Evolutionary conservation across 2,113 vertebrate genomes (phyloP).

Genomic region (Butorides virescens): DNA sequence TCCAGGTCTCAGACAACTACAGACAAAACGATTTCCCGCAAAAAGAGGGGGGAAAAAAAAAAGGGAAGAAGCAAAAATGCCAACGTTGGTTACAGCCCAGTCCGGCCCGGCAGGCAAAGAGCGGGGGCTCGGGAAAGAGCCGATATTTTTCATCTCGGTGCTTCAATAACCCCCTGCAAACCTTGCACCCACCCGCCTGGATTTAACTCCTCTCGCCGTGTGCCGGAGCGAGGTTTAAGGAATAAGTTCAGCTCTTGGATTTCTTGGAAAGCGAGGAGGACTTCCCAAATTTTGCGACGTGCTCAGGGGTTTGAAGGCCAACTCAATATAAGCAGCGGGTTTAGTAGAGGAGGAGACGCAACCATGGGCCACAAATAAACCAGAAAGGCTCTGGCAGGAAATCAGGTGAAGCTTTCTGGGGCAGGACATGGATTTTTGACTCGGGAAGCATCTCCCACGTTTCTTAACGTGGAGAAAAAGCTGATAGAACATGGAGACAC

Average conservation of each 20-base stretch:
- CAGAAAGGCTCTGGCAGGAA: background rate
- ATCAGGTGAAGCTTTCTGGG: background rate
- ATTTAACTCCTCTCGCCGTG: background rate
- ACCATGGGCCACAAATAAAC: background rate
- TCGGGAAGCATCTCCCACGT: fast-evolving
- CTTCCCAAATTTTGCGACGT: fast-evolving
- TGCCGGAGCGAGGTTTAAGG: background rate
- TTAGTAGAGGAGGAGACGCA: background rate
- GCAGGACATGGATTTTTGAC: background rate
- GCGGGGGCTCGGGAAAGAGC: background rate
- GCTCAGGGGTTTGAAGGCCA: background rate
- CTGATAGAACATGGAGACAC: too few relatives aligned
- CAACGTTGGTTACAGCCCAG: background rate
- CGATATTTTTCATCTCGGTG: background rate
- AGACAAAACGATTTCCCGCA: background rate
- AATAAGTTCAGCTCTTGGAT: background rate
- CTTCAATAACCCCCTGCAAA: background rate
- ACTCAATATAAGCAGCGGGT: too few relatives aligned
- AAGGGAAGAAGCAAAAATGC: background rate
- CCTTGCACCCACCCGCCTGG: background rate
- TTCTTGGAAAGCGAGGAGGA: background rate
- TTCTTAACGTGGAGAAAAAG: background rate
- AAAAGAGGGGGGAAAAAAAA: background rate
- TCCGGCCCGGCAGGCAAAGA: background rate
- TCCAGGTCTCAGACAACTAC: background rate